Evolutionary conservation across 2,888 invertebrate species (phyloP).

Genomic region (Geotrupes spiniger): DNA sequence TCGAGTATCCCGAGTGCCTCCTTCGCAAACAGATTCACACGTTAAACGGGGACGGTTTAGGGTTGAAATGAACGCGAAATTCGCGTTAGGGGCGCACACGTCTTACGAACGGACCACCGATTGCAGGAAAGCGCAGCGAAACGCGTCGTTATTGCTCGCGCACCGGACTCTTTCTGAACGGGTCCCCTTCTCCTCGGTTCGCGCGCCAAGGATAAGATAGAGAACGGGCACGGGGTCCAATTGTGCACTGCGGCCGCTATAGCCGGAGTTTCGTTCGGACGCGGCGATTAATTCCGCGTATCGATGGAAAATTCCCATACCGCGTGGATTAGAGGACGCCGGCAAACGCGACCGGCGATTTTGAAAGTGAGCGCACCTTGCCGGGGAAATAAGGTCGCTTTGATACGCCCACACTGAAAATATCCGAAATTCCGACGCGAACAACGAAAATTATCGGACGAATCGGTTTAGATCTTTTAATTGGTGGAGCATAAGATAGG

Average conservation of each 20-base stretch:
- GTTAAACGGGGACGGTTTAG: constrained; percentile 3
- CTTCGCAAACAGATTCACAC: constrained; percentile 17
- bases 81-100: not conserved
- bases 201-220: not conserved
- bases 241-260: not conserved
- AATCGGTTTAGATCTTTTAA: too few relatives aligned
- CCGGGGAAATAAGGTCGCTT: too few relatives aligned
- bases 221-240: not conserved
- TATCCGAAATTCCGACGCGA: too few relatives aligned
- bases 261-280: too few relatives aligned
- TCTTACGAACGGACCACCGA: not conserved
- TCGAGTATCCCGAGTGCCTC: constrained; percentile 11
- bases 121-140: constrained; percentile 1
- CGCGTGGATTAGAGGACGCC: too few relatives aligned
- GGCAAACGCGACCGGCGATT: too few relatives aligned
- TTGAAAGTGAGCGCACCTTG: too few relatives aligned
- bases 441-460: too few relatives aligned
- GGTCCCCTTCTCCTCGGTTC: constrained; percentile 2
- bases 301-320: constrained; percentile 1
- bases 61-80: constrained; percentile 5
- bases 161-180: not conserved
- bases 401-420: too few relatives aligned
- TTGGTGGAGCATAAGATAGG: too few relatives aligned
- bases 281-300: too few relatives aligned
- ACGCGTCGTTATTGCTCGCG: not conserved